A percentile compares a stretch with the other conserved stretches of the same genome.
These are phyloP conservation scores for Dicyrtoma fusca DNA, from an alignment of 2,888 invertebrate species.

Conservation along the genomic window DNA sequence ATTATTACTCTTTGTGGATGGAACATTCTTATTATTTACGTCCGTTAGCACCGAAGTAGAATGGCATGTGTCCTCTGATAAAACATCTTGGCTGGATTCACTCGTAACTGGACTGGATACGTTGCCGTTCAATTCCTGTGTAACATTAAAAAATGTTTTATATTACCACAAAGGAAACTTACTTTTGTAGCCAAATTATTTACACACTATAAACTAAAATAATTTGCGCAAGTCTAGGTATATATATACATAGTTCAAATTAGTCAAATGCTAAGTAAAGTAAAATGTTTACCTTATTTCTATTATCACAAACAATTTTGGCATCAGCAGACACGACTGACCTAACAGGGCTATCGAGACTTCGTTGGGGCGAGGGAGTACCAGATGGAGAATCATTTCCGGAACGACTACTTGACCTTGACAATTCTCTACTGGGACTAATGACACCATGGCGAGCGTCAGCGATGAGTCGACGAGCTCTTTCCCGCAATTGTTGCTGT, in stretches of 20 bases:
- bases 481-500: slow-evolving; percentile 80
- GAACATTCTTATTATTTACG: slow-evolving; percentile 46
- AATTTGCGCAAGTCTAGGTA: no score
- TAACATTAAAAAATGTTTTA: slow-evolving; percentile 32
- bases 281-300: slow-evolving; percentile 45
- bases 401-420: slow-evolving; percentile 53
- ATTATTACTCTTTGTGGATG: slow-evolving; percentile 40
- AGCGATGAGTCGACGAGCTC: slow-evolving; percentile 85
- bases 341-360: slow-evolving; percentile 51
- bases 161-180: not conserved
- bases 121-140: slow-evolving; percentile 64
- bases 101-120: slow-evolving; percentile 57
- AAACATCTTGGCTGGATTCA: slow-evolving; percentile 39
- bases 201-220: no score
- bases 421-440: slow-evolving; percentile 58
- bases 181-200: no score
- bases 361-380: slow-evolving; percentile 46
- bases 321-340: slow-evolving; percentile 41
- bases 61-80: not conserved
- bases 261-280: no score
- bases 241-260: no score
- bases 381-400: slow-evolving; percentile 51
- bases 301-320: slow-evolving; percentile 55
- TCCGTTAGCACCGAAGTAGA: slow-evolving; percentile 25
- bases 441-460: slow-evolving; percentile 73